Base-by-base conservation (phyloP, 1,140 invertebrate genomes). In the Varroa destructor region DNA sequence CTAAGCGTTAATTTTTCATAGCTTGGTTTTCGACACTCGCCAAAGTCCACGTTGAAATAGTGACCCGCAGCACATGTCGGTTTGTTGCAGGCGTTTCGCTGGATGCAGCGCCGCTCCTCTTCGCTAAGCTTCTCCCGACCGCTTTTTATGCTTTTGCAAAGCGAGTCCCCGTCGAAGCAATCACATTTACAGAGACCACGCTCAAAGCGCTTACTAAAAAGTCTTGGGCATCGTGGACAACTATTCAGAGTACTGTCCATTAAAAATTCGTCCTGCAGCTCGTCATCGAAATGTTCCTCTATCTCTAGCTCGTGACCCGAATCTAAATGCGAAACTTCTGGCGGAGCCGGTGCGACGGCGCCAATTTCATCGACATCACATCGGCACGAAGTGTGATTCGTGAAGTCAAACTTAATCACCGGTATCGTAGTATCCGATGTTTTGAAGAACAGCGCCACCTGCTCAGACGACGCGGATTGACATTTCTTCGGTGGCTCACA, bases 361-460 rank as follows among this genome's bases (percentile, higher is more conserved):
- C 46, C 37, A n/a, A 1, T 37, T 40, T 40, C 61, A 46, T 1
- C 12, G 14, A 67, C 40, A 43, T 46, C 61, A 8, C 61, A 67
- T 43, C 46, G 61, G 36, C 61, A 67, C 40, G 61, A 12, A 12
- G 61, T 67, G 61, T 67, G 61, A 46, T 67, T 67, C 12, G 36
- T 37, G 36, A 67, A 67, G 46, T n/a, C 37, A 4, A 67, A 37
- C 37, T 67, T 67, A 14, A 67, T 12, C 14, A 46, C 36, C 3
- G 61, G 36, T 14, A 37, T 36, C 12, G 40, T 37, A 14, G 40
- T 37, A 37, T 40, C 46, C 61, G 61, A n/a, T 12, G 40, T 40
- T 4, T 37, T 46, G 61, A 67, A 67, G 36, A 43, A 67, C 40
- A 67, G 37, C 10, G 61, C 12, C 12, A 67, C 61, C 40, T 40